These are phyloP conservation scores for Aulostomus chinensis DNA, from an alignment of 2,797 vertebrate species.

Conservation along the genomic window DNA sequence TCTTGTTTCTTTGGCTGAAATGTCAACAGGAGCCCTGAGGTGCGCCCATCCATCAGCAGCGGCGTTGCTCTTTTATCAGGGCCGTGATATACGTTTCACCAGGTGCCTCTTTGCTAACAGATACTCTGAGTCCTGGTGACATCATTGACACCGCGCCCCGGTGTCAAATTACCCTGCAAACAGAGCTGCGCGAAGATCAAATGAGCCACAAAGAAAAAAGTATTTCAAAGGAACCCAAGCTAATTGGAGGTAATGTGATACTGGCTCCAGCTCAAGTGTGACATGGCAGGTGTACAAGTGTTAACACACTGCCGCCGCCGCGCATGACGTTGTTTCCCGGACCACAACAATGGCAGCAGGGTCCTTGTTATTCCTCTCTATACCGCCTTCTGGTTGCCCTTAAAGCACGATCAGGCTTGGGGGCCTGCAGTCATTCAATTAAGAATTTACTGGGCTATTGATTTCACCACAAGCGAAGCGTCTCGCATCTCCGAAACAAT, in stretches of 20 bases:
- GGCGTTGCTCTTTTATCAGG: too few species aligned
- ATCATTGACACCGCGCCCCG: neutral
- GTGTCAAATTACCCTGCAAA: constrained; percentile 41
- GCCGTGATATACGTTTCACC: too few species aligned
- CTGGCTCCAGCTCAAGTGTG: constrained; percentile 2
- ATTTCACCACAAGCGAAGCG: constrained; percentile 57
- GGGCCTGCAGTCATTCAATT: constrained; percentile 72
- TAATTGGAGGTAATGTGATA: constrained; percentile 47
- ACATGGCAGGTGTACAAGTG: constrained; percentile 48
- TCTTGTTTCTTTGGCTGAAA: constrained; percentile 18
- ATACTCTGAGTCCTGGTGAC: neutral
- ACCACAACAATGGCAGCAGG: too few species aligned
- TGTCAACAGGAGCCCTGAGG: constrained; percentile 20
- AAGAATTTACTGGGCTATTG: constrained; percentile 73
- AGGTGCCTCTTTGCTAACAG: too few species aligned
- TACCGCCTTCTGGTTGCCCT: too few species aligned
- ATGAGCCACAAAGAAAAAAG: too few species aligned
- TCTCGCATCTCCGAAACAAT: constrained; percentile 61
- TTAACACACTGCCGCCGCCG: too few species aligned
- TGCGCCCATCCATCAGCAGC: constrained; percentile 41
- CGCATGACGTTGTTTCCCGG: too few species aligned
- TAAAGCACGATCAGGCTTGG: constrained; percentile 44
- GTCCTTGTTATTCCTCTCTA: too few species aligned
- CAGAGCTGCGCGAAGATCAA: too few species aligned
- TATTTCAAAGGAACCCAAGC: constrained; percentile 36